Evolutionary conservation across 2,888 invertebrate species (phyloP).

Genomic region (Andrena camellia): DNA sequence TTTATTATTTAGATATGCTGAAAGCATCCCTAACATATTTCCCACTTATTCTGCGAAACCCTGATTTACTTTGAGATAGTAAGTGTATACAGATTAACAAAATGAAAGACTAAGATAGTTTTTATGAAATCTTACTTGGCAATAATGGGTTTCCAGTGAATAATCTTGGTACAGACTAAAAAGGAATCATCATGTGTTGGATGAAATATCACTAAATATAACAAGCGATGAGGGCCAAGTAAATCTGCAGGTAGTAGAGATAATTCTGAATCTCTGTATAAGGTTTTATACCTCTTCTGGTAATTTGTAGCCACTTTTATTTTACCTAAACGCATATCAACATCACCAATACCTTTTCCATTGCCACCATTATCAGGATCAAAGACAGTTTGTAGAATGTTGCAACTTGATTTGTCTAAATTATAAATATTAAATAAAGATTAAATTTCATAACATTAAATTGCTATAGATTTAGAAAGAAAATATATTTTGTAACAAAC

Average conservation of each 20-base stretch:
- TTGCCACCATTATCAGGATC: slow-evolving; percentile 91
- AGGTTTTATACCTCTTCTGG: slow-evolving; percentile 86
- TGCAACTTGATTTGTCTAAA: slow-evolving; percentile 89
- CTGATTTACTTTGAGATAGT: no score
- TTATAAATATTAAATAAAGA: slow-evolving; percentile 24
- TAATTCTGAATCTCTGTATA: slow-evolving; percentile 91
- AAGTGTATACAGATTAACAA: neutral
- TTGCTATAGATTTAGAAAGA: neutral
- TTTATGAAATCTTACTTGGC: slow-evolving; percentile 88
- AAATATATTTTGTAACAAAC: slow-evolving; percentile 3
- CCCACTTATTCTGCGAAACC: no score
- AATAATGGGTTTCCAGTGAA: slow-evolving; percentile 88
- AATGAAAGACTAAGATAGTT: slow-evolving; percentile 4
- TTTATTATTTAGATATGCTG: no score
- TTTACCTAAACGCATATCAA: slow-evolving; percentile 91
- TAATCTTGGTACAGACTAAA: slow-evolving; percentile 93
- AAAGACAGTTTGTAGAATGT: slow-evolving; percentile 93
- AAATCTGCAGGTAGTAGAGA: slow-evolving; percentile 91
- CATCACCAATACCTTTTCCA: slow-evolving; percentile 91
- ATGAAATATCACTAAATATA: slow-evolving; percentile 94
- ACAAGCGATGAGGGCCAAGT: slow-evolving; percentile 90
- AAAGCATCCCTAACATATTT: no score
- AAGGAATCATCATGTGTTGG: slow-evolving; percentile 91
- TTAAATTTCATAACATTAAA: neutral
- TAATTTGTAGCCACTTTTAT: slow-evolving; percentile 90